phyloP scores from a whole-genome alignment of 2,797 vertebrate species.

The Chloroceryle inda region DNA sequence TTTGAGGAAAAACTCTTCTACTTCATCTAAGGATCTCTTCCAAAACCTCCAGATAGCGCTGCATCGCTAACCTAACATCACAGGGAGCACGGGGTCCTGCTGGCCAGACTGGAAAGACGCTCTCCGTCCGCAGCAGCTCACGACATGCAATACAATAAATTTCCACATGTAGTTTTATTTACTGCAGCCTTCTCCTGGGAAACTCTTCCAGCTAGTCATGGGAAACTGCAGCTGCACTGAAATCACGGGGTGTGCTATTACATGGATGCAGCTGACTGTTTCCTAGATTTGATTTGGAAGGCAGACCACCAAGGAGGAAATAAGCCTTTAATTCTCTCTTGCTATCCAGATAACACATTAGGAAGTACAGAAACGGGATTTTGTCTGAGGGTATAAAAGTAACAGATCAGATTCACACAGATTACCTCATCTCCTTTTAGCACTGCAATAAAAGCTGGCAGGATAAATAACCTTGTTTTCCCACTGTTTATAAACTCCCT shows the following conservation, averaged over 20 bases:
- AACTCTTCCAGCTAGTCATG: not conserved
- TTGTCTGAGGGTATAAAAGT: not conserved
- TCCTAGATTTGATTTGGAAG: not conserved
- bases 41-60: not conserved
- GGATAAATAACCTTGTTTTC: not conserved
- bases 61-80: not conserved
- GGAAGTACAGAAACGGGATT: not conserved
- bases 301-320: not conserved
- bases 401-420: not conserved
- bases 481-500: not conserved
- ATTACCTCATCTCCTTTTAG: not conserved
- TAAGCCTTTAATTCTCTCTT: not conserved
- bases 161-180: not conserved
- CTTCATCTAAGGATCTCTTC: not conserved
- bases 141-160: rapidly evolving
- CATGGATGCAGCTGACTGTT: not conserved
- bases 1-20: not conserved
- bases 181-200: not conserved
- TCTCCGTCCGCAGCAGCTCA: not conserved
- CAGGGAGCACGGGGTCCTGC: rapidly evolving
- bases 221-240: not conserved
- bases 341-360: not conserved
- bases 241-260: not conserved
- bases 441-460: not conserved
- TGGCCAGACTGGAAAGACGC: not conserved